phyloP scores from a whole-genome alignment of 1,140 invertebrate species.

The Heliconius hewitsoni region DNA sequence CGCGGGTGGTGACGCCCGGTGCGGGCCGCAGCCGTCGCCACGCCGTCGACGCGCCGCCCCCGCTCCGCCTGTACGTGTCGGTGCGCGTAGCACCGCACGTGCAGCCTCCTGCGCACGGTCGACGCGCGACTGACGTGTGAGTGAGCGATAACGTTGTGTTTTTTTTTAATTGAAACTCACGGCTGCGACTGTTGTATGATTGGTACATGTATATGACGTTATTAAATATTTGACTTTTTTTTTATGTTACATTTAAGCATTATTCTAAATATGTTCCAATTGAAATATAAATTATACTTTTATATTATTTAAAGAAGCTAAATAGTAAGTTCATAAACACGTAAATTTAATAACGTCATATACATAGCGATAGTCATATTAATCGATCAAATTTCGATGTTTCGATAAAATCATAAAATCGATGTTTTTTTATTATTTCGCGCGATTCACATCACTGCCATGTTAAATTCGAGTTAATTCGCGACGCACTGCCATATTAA shows the following conservation, averaged over 20 bases:
- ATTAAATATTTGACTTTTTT: neutral
- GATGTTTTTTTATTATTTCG: neutral
- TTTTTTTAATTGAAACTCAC: neutral
- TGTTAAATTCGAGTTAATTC: constrained; percentile 32
- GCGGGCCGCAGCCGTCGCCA: constrained; percentile 35
- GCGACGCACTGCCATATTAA: constrained; percentile 38
- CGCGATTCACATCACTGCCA: constrained; percentile 40
- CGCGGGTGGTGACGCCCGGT: constrained; percentile 54
- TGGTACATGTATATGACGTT: neutral
- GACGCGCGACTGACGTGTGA: constrained; percentile 37
- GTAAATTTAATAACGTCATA: neutral
- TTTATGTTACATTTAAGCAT: no score
- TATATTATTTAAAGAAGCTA: neutral
- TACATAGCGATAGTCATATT: neutral
- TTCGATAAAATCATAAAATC: neutral
- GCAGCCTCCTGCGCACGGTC: neutral
- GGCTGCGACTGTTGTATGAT: neutral
- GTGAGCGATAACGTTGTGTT: neutral
- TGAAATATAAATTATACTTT: neutral
- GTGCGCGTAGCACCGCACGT: constrained; percentile 55
- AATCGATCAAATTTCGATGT: constrained; percentile 1
- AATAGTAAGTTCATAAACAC: neutral
- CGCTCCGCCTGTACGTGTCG: constrained; percentile 66
- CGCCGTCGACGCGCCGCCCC: constrained; percentile 49
- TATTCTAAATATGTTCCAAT: neutral